phyloP scores from a whole-genome alignment of 1,140 invertebrate genomes.

The Drosophila sproati region DNA sequence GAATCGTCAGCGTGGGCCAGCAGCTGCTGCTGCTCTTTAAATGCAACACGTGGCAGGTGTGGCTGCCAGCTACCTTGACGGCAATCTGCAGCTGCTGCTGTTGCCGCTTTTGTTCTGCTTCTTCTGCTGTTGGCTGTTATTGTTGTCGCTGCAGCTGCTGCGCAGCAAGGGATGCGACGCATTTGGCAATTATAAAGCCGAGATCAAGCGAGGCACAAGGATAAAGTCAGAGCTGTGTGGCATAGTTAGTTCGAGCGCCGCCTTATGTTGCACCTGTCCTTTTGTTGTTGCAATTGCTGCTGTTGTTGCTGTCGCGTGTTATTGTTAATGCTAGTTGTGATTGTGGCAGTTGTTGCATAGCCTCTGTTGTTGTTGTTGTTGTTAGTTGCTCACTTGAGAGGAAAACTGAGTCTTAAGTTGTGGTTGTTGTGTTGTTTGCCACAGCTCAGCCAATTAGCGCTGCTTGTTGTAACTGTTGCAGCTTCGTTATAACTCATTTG shows the following conservation, averaged over 20 bases:
- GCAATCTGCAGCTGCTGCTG: constrained; percentile 25
- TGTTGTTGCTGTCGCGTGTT: constrained; percentile 51
- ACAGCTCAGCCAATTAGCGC: constrained; percentile 39
- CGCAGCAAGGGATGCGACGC: constrained; percentile 5
- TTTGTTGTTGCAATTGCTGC: constrained; percentile 16
- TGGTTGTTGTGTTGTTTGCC: constrained; percentile 13
- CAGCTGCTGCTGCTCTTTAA: constrained; percentile 17
- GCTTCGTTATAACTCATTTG: constrained; percentile 53
- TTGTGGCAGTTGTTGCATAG: constrained; percentile 54
- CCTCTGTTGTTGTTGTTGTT: constrained; percentile 7
- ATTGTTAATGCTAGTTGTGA: constrained; percentile 32
- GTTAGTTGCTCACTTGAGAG: constrained; percentile 11
- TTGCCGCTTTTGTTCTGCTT: constrained; percentile 20
- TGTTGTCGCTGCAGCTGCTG: constrained; percentile 40
- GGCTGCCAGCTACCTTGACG: constrained; percentile 38
- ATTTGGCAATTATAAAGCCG: constrained; percentile 66
- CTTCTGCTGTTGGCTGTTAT: constrained; percentile 17
- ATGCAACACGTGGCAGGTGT: constrained; percentile 75
- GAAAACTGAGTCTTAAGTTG: constrained; percentile 17
- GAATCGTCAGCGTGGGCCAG: constrained; percentile 25
- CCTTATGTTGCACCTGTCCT: constrained; percentile 55
- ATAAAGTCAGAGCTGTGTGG: constrained; percentile 33
- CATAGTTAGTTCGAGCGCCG: constrained; percentile 17
- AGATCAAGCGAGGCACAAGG: constrained; percentile 28
- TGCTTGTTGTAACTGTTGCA: constrained; percentile 22